Base-by-base conservation (phyloP, 2,113 vertebrate genomes). In the Carlito syrichta region DNA sequence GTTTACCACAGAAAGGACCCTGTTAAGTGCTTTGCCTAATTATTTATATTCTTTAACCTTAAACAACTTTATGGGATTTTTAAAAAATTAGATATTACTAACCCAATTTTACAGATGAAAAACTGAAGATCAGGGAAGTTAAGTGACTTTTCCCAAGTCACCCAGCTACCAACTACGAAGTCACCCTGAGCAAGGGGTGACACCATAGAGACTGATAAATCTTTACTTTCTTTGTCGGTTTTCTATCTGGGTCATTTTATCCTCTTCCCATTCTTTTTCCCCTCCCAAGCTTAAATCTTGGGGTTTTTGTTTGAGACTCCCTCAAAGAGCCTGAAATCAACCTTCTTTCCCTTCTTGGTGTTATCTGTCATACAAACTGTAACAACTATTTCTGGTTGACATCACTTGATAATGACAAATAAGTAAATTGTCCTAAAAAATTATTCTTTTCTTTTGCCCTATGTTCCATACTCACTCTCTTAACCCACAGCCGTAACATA, bases 401-500 rank as follows among this genome's bases (percentile, higher is more conserved):
- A 16, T 19, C 7, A 13, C 27, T 83, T 40, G 8, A 50, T 27
- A 58, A 85, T 0, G 3, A 23, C 38, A n/a, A 89, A 85, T 43
- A 76, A 48, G 11, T 43, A 76, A 48, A 8, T 38, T 32, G 40
- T 40, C 58, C 35, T 86, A 20, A 35, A 69, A 95, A 85, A 91
- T 77, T 45, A 32, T 54, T 19, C 76, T 78, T n/a, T 17, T 43
- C 54, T 0, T 0, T 38, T 25, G 43, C 25, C 10, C 1, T 5
- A 0, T 0, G 6, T 56, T 62, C 69, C 63, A 8, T 19, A 50
- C 0, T 7, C 14, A 7, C 32, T 76, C 38, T 38, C 32, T 50
- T 32, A 0, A 20, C 52, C 25, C 22, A 38, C 6, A 1, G 17
- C 35, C n/a, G n/a, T n/a, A n/a, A 2, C 1, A 40, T 22, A 13